Base-by-base conservation (phyloP, 2,113 vertebrate genomes). In the Serinus canaria region DNA sequence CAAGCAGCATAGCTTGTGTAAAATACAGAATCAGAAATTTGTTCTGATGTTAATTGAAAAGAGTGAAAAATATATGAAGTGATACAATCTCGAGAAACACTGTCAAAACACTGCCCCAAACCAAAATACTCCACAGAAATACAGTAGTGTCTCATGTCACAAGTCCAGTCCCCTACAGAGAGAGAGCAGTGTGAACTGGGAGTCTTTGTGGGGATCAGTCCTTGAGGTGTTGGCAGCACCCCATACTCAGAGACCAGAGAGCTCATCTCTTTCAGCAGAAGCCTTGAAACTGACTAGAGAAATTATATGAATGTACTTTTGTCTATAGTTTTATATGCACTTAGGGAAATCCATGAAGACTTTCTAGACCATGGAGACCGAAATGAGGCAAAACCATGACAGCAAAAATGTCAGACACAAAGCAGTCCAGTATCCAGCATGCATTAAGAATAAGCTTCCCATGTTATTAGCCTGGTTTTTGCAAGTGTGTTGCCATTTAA, bases 61-160 rank as follows among this genome's bases (percentile, higher is more conserved):
- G 9, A 46, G 14, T 5, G 1, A 39, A 73, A 60, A 23, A 15
- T 13, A 24, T 55, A 59, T 59, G 49, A 82, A 87, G 37, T 9
- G 0, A 58, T 68, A 44, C 30, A 55, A 19, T 67, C 23, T 79
- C 0, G 0, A 79, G 39, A 76, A 85, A 66, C 6, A 3, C 5
- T 19, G 6, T 59, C 27, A 19, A 44, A 90, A 35, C 11, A 5
- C 8, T 70, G 55, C n/a, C 37, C 35, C 18, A 63, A 53, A 9
- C 4, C 41, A 74, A 35, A 35, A 13, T 37, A 4, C 30, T 47
- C 2, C 6, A 31, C 43, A 52, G 50, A 72, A 83, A 41, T 39
- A 8, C 4, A 46, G 63, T 20, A 60, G 37, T 2, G 1, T 49
- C 18, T 79, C 0, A 0, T 49, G 56, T 43, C 21, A 15, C 24